Percentiles rank a stretch among this genome's conserved stretches.
Conservation (phyloP, 35 echinoderm and acorn worm species). For the Holothuria glaberrima region DNA sequence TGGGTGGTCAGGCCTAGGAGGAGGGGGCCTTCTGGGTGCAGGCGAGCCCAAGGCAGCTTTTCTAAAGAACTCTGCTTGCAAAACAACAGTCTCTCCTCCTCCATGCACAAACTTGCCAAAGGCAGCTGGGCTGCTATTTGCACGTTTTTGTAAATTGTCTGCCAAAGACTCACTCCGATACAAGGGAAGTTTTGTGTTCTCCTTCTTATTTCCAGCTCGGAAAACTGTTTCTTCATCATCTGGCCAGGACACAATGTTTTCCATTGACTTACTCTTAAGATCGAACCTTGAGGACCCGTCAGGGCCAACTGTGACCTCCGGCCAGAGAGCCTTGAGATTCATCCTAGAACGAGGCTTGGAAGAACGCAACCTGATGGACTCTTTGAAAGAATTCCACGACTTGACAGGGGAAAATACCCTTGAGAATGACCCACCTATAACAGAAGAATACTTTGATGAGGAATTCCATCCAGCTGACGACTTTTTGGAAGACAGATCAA, state of each 20-base stretch:
- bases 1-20: conserved; percentile 20
- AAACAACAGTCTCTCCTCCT: background rate
- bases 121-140: too few species aligned
- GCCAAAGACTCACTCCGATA: conserved; percentile 20
- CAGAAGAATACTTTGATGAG: background rate
- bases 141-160: background rate
- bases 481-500: background rate
- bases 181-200: conserved; percentile 43
- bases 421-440: conserved; percentile 22
- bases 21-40: background rate
- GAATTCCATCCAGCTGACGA: background rate
- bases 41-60: conserved; percentile 17
- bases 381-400: conserved; percentile 30
- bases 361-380: conserved; percentile 8
- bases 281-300: too few species aligned
- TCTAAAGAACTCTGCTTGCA: conserved; percentile 33
- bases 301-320: background rate
- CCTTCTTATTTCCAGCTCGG: background rate
- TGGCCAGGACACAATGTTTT: conserved; percentile 7
- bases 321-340: conserved; percentile 44
- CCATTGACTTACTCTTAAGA: background rate
- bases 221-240: conserved; percentile 12
- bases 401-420: conserved; percentile 30
- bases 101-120: too few species aligned
- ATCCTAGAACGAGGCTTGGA: conserved; percentile 14